Evolutionary conservation across 2,888 invertebrate genomes (phyloP), one percentile per base, ranked within the genome.

Genomic region (Tanytarsus gracilentus): DNA sequence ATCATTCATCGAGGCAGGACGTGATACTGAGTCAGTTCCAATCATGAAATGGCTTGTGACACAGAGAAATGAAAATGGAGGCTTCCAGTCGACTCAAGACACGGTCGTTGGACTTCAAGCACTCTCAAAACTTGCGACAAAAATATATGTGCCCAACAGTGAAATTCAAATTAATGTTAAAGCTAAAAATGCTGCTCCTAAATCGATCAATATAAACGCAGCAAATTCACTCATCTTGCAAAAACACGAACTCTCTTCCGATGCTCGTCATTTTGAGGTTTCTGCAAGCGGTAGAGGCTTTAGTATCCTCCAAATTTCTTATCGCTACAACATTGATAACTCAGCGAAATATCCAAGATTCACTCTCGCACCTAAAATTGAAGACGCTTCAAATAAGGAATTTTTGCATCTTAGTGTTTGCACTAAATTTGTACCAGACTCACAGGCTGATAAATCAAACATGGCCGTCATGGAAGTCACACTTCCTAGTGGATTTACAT

Each of bases 381-480:
- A 48, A 18, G 14, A 33, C 5, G 21, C 21, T 36, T 48, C 48
- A 8, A 61, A 33, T 48, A 48, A 53, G 26, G 49, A 55, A 6
- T 44, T 23, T 29, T 18, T 61, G 8, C 25, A 53, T 9, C 21
- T 61, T 3, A 33, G 23, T 27, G 55, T 61, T 48, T 55, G 55
- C 16, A 49, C 61, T 16, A 69, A 72, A 50, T 73, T 71, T 61
- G 68, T 72, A 3, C 68, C 71, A 8, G 68, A 71, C 5, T 70
- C 69, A 11, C 71, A 69, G 62, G 64, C 68, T 26, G 83, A 84
- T 61, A 68, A 69, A 29, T 74, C 73, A 64, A 95, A 95, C 65
- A 86, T 95, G 83, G 88, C 92, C 5, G 85, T 95, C 1, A 86
- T 95, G 79, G 92, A 93, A 68, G 86, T 95, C 0, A 84, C 83